Conservation (phyloP, 2,888 invertebrate species). For the Thymelicus sylvestris region DNA sequence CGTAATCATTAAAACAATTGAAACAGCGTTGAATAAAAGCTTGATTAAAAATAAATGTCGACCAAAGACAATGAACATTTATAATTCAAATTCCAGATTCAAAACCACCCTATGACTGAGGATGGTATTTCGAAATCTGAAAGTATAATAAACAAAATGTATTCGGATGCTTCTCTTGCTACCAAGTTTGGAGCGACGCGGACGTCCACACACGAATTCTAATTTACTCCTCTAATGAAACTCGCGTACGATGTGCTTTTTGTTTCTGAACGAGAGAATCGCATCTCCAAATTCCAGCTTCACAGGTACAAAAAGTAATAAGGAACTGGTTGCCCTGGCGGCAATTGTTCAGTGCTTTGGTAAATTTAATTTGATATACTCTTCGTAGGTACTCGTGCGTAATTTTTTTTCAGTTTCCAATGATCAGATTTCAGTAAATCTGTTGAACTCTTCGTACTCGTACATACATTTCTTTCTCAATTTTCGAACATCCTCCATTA, state of each 20-base stretch:
- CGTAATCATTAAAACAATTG: too few species aligned
- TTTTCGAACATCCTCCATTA: too few species aligned
- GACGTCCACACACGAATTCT: conserved; percentile 68
- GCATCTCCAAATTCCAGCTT: conserved; percentile 58
- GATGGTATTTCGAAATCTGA: conserved; percentile 62
- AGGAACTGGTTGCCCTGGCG: conserved; percentile 4
- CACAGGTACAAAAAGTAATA: conserved; percentile 55
- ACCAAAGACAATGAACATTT: conserved; percentile 35
- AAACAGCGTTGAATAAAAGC: not conserved
- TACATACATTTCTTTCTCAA: too few species aligned
- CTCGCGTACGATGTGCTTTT: conserved; percentile 59
- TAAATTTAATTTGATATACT: not conserved
- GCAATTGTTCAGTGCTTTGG: not conserved
- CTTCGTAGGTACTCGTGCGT: too few species aligned
- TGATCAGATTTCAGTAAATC: too few species aligned
- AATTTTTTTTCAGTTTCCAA: too few species aligned
- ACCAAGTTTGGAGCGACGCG: conserved; percentile 63
- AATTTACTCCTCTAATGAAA: conserved; percentile 78
- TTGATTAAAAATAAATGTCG: conserved; percentile 40
- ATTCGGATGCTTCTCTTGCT: conserved; percentile 45
- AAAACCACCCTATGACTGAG: conserved; percentile 51
- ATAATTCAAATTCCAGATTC: conserved; percentile 58
- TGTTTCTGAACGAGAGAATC: conserved; percentile 48
- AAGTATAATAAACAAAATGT: conserved; percentile 77
- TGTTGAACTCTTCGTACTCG: too few species aligned